Evolutionary conservation across 2,797 vertebrate species (phyloP).

Genomic region (Varecia variegata): DNA sequence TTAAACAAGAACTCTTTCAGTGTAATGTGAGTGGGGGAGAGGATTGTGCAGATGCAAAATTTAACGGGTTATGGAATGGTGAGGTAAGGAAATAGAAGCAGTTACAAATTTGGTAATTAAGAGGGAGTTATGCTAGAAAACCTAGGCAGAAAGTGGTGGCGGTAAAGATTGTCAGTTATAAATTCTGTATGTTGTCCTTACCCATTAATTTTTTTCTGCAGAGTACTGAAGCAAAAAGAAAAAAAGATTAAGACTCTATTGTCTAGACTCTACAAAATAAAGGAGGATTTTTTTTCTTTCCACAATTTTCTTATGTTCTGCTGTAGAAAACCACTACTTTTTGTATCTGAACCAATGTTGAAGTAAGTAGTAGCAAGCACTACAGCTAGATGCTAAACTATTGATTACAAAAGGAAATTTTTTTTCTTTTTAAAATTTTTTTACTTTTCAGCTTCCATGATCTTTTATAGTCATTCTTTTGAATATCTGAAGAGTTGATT

Average conservation of each 20-base stretch:
- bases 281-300: neutral
- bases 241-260: neutral
- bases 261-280: neutral
- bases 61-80: neutral
- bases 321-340: neutral
- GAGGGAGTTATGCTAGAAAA: neutral
- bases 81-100: neutral
- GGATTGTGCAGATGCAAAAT: neutral
- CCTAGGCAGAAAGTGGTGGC: neutral
- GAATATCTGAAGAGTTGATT: neutral
- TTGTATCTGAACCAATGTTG: neutral
- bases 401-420: neutral
- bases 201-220: neutral
- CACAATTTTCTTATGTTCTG: conserved; percentile 24
- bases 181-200: neutral
- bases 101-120: neutral
- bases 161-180: neutral
- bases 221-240: neutral
- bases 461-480: neutral
- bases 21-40: neutral
- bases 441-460: neutral
- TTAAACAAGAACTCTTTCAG: neutral
- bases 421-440: neutral
- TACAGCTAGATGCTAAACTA: neutral
- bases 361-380: neutral